Percentiles rank a stretch among this genome's conserved stretches.
Evolutionary conservation across 2,797 vertebrate genomes (phyloP).

Genomic region (Diplodus puntazzo): DNA sequence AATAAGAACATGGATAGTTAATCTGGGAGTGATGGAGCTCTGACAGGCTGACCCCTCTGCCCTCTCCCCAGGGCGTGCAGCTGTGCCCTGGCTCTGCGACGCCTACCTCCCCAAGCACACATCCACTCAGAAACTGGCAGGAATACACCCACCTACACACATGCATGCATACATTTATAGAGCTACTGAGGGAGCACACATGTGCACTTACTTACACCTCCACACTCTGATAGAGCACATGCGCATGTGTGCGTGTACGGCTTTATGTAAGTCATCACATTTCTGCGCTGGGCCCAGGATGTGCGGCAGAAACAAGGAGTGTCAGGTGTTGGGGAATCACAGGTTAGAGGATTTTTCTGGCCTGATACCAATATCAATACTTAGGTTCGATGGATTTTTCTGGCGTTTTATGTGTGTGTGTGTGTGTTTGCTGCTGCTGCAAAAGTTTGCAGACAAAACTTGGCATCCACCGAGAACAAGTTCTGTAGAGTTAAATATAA

Average conservation of each 20-base stretch:
- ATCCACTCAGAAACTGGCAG: constrained; percentile 56
- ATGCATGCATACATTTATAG: constrained; percentile 72
- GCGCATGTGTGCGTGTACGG: constrained; percentile 27
- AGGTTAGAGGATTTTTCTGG: constrained; percentile 28
- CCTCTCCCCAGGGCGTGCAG: constrained; percentile 77
- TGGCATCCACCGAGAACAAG: constrained; percentile 2
- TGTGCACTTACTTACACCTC: constrained; percentile 70
- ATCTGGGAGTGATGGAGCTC: constrained; percentile 72
- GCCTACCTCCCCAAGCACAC: constrained; percentile 71
- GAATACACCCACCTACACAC: constrained; percentile 73
- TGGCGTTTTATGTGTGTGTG: constrained; percentile 7
- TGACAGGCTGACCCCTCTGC: constrained; percentile 77
- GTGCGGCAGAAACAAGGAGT: not conserved
- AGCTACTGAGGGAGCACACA: constrained; percentile 59
- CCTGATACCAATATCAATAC: constrained; percentile 36
- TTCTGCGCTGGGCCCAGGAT: constrained; percentile 26
- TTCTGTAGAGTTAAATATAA: constrained; percentile 11
- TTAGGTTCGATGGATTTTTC: constrained; percentile 18
- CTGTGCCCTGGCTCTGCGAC: constrained; percentile 69
- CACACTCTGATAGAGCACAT: constrained; percentile 57
- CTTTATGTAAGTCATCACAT: constrained; percentile 65
- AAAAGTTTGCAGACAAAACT: constrained; percentile 1
- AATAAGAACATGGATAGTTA: constrained; percentile 52
- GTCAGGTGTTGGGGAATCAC: constrained; percentile 38
- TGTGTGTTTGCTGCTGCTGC: not conserved